Evolutionary conservation across 2,888 invertebrate genomes (phyloP).

Genomic region (Andrena minutula): DNA sequence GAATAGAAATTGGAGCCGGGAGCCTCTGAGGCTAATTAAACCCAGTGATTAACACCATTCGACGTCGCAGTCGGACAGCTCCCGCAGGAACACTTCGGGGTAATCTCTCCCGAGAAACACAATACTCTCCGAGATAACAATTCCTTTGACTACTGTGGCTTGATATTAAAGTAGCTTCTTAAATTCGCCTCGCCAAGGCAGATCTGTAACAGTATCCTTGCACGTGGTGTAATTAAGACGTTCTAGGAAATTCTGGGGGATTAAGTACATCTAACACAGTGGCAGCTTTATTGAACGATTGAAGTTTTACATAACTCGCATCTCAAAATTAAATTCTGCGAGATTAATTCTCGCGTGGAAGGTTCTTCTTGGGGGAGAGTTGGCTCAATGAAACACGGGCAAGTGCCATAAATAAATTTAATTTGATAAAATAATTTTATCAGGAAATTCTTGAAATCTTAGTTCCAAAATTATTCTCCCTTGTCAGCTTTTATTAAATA

Average conservation of each 20-base stretch:
- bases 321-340: too few relatives aligned
- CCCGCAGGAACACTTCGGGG: neutral
- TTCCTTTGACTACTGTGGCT: neutral
- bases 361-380: too few relatives aligned
- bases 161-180: slow-evolving; percentile 1
- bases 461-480: too few relatives aligned
- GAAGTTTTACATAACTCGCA: too few relatives aligned
- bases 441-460: too few relatives aligned
- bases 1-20: neutral
- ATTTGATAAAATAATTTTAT: too few relatives aligned
- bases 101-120: neutral
- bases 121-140: neutral
- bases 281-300: neutral
- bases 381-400: too few relatives aligned
- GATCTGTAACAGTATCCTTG: slow-evolving; percentile 9
- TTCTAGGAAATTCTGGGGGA: neutral
- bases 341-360: neutral
- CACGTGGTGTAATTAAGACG: neutral
- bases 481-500: too few relatives aligned
- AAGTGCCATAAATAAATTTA: too few relatives aligned
- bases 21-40: neutral
- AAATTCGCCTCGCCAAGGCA: too few relatives aligned
- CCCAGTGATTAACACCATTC: neutral
- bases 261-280: neutral
- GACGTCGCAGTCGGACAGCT: neutral